Percentiles rank a stretch among this genome's conserved stretches.
Conservation (phyloP, 2,888 invertebrate genomes). For the Liposcelis brunnea region DNA sequence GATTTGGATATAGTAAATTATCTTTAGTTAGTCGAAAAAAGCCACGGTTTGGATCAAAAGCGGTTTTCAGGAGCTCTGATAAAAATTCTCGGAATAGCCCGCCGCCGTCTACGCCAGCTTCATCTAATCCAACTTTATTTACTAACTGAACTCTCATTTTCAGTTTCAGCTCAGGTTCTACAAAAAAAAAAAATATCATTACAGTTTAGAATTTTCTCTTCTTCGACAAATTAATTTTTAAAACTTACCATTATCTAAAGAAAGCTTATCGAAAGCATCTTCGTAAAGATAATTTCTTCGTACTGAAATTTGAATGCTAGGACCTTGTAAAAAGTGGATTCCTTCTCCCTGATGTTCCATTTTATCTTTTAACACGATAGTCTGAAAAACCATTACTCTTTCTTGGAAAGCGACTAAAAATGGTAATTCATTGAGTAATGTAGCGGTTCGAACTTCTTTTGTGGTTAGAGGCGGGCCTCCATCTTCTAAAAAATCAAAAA, state of each 20-base stretch:
- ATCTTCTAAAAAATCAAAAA: too few relatives aligned
- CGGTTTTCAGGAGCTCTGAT: slow-evolving; percentile 81
- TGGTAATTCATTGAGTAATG: slow-evolving; percentile 80
- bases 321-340: slow-evolving; percentile 56
- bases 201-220: not conserved
- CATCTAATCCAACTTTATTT: slow-evolving; percentile 79
- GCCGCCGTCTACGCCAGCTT: slow-evolving; percentile 95
- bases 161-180: slow-evolving; percentile 71
- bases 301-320: slow-evolving; percentile 56
- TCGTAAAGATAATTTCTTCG: slow-evolving; percentile 90
- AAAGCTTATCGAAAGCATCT: slow-evolving; percentile 89
- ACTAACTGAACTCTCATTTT: slow-evolving; percentile 79
- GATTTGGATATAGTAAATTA: slow-evolving; percentile 91
- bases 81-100: slow-evolving; percentile 93
- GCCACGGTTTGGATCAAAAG: slow-evolving; percentile 92
- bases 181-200: slow-evolving; percentile 15
- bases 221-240: not conserved
- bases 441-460: slow-evolving; percentile 71
- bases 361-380: slow-evolving; percentile 47
- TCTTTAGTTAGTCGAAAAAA: slow-evolving; percentile 80
- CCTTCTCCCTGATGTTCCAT: slow-evolving; percentile 56
- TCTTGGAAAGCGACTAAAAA: slow-evolving; percentile 87
- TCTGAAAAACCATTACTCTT: slow-evolving; percentile 69
- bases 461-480: slow-evolving; percentile 73
- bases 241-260: slow-evolving; percentile 63